phyloP scores from a whole-genome alignment of 2,888 invertebrate species.

The Amitus sp. region DNA sequence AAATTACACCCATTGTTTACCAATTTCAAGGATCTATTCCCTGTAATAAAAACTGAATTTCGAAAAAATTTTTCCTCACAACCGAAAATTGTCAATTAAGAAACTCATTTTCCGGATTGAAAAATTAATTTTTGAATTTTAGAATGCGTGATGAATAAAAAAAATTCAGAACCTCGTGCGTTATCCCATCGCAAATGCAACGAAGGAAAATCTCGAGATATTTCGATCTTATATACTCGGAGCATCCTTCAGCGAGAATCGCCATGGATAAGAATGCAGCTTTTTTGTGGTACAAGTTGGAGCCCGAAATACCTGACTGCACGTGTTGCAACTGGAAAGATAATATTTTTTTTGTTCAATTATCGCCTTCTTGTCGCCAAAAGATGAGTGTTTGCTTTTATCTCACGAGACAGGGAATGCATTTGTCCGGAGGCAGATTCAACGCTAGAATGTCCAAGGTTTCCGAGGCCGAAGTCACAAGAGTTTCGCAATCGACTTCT shows the following conservation, averaged over 20 bases:
- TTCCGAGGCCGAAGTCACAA: slow-evolving; percentile 77
- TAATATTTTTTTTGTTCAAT: too few relatives aligned
- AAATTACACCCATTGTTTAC: too few relatives aligned
- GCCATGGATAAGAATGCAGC: slow-evolving; percentile 80
- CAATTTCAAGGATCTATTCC: too few relatives aligned
- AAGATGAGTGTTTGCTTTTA: too few relatives aligned
- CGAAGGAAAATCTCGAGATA: slow-evolving; percentile 76
- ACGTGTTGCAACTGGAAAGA: slow-evolving; percentile 69
- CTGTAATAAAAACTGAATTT: too few relatives aligned
- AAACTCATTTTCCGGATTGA: too few relatives aligned
- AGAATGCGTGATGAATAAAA: too few relatives aligned
- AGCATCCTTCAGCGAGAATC: slow-evolving; percentile 81
- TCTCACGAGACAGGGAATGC: slow-evolving; percentile 76
- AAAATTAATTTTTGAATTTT: too few relatives aligned
- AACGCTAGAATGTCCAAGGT: slow-evolving; percentile 79
- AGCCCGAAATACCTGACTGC: slow-evolving; percentile 73
- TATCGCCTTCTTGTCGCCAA: too few relatives aligned
- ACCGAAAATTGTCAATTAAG: too few relatives aligned
- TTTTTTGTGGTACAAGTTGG: slow-evolving; percentile 73
- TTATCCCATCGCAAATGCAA: slow-evolving; percentile 77
- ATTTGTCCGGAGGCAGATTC: slow-evolving; percentile 79
- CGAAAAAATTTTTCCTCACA: too few relatives aligned
- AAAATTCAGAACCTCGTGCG: too few relatives aligned
- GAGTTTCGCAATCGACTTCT: slow-evolving; percentile 72
- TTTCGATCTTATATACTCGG: slow-evolving; percentile 77